A percentile compares a stretch with the other conserved stretches of the same genome.
Conservation (phyloP, 2,113 vertebrate species). For the Petrocephalus zakoni region DNA sequence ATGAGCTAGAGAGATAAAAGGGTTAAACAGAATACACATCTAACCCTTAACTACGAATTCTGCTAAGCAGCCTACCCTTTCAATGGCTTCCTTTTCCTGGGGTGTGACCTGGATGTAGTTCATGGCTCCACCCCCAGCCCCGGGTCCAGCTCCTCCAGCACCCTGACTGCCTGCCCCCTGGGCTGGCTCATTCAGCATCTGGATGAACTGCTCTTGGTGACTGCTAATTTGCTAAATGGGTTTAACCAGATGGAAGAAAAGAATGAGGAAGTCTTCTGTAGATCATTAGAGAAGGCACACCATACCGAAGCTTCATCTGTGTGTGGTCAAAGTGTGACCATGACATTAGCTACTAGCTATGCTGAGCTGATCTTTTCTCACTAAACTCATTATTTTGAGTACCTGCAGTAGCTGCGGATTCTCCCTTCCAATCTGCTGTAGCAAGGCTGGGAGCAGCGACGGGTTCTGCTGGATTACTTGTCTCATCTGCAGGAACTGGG, state of each 20-base stretch:
- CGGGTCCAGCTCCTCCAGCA: slow-evolving; percentile 44
- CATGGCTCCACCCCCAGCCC: slow-evolving; percentile 72
- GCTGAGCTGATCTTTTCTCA: not conserved
- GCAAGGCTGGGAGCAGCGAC: slow-evolving; percentile 81
- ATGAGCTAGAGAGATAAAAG: not conserved
- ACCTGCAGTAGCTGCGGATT: slow-evolving; percentile 92
- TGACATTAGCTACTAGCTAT: not conserved
- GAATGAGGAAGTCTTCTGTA: not conserved
- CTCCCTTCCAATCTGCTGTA: slow-evolving; percentile 92
- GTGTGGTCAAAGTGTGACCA: not conserved
- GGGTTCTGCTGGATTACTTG: slow-evolving; percentile 97
- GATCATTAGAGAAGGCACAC: not conserved
- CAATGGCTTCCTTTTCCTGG: slow-evolving; percentile 97
- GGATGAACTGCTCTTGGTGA: slow-evolving; percentile 93
- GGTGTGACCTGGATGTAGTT: slow-evolving; percentile 98
- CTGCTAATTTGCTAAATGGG: slow-evolving; percentile 82
- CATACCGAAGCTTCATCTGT: not conserved
- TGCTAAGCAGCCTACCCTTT: slow-evolving; percentile 68
- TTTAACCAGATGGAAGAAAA: not conserved
- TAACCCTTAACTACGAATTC: not conserved
- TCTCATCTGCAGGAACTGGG: slow-evolving; percentile 93
- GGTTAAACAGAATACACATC: not conserved
- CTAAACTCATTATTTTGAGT: not conserved
- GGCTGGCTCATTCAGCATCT: slow-evolving; percentile 90
- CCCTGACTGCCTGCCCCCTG: slow-evolving; percentile 64